phyloP scores from a whole-genome alignment of 2,888 invertebrate species.

The Drosophila testacea region DNA sequence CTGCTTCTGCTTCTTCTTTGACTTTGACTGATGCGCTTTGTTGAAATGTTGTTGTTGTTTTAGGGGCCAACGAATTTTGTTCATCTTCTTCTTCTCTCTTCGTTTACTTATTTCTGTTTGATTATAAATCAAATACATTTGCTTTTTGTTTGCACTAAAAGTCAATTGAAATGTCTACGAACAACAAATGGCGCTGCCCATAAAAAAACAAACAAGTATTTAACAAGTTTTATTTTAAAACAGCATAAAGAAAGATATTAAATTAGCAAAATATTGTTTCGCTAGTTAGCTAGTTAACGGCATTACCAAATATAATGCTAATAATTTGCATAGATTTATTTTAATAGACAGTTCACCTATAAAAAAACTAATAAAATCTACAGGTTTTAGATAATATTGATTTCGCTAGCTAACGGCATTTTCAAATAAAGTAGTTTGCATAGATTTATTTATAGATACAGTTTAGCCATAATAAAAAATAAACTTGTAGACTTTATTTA shows the following conservation, averaged over 20 bases:
- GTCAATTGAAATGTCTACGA: conserved; percentile 15
- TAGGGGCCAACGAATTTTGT: conserved; percentile 35
- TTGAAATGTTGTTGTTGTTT: conserved; percentile 26
- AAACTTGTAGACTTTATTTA: not conserved
- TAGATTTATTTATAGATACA: conserved; percentile 9
- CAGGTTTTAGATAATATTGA: no score
- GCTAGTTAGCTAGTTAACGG: conserved; percentile 8
- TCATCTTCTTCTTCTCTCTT: conserved; percentile 11
- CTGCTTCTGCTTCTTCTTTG: conserved; percentile 6
- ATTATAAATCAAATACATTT: conserved; percentile 29
- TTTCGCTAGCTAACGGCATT: conserved; percentile 6
- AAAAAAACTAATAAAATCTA: not conserved
- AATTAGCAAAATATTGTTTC: not conserved
- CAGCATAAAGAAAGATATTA: not conserved
- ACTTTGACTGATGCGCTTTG: conserved; percentile 34
- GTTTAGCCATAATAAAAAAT: not conserved
- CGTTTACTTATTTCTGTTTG: conserved; percentile 26
- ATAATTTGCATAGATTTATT: conserved; percentile 14
- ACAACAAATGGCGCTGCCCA: not conserved
- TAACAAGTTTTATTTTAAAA: not conserved
- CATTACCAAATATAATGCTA: conserved; percentile 2
- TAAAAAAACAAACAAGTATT: no score
- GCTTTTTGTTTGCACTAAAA: conserved; percentile 16
- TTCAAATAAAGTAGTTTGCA: conserved; percentile 9
- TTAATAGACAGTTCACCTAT: not conserved